These are phyloP conservation scores for Neomonachus schauinslandi DNA, from an alignment of 2,113 vertebrate genomes.

Conservation along the genomic window DNA sequence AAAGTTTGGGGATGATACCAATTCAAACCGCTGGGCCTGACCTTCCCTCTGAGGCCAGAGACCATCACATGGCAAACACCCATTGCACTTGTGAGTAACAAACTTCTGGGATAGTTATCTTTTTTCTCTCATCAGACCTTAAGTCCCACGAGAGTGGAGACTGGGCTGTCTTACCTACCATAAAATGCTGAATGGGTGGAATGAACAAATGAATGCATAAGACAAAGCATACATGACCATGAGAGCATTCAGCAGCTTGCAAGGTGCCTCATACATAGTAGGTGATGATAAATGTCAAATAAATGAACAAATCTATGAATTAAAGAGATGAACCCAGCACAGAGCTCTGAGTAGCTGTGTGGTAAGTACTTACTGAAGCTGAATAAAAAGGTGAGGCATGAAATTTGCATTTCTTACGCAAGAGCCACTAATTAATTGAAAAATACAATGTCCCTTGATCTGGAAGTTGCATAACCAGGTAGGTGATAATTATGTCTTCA, in stretches of 20 bases:
- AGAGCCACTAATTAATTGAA: constrained; percentile 23
- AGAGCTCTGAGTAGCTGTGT: background rate
- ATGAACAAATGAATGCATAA: background rate
- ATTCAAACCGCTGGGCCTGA: background rate
- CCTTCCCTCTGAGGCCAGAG: background rate
- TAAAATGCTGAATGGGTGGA: background rate
- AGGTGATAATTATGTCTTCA: constrained; percentile 31
- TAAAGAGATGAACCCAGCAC: background rate
- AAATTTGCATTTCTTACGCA: background rate
- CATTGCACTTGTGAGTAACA: background rate
- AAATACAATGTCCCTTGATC: constrained; percentile 49
- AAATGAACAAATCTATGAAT: background rate
- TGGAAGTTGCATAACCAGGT: constrained; percentile 18
- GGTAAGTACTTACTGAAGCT: background rate
- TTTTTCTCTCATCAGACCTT: background rate
- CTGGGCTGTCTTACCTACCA: background rate
- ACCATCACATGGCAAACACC: background rate
- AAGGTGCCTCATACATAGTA: background rate
- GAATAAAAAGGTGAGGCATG: background rate
- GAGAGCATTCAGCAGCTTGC: background rate
- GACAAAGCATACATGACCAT: background rate
- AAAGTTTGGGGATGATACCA: background rate
- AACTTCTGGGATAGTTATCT: background rate
- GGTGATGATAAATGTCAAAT: background rate
- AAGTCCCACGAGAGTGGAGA: background rate